Percentiles rank a stretch among this genome's conserved stretches.
Conservation (phyloP, 2,113 vertebrate species). For the Symphodus melops region DNA sequence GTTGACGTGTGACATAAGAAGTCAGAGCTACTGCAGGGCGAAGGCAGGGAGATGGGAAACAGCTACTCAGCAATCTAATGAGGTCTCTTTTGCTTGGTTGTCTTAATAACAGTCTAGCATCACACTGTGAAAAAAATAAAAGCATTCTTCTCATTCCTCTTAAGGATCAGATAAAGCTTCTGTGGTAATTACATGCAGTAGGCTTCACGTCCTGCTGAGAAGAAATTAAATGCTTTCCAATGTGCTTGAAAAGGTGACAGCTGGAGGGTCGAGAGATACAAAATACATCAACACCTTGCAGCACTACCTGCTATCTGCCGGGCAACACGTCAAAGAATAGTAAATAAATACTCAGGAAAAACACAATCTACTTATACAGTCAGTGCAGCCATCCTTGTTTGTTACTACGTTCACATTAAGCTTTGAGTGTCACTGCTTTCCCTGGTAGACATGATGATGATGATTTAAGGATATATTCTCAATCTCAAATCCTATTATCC, state of each 20-base stretch:
- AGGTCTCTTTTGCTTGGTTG: conserved; percentile 38
- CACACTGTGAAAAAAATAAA: conserved; percentile 19
- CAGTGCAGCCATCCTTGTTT: conserved; percentile 5
- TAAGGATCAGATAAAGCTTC: neutral
- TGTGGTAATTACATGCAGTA: conserved; percentile 27
- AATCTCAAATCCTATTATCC: neutral
- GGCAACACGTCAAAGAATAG: neutral
- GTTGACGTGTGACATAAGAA: conserved; percentile 36
- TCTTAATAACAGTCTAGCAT: conserved; percentile 27
- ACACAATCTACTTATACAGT: neutral
- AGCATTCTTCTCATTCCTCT: neutral
- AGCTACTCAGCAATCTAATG: conserved; percentile 48
- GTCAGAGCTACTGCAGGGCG: conserved; percentile 13
- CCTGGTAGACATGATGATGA: neutral
- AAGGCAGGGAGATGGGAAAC: conserved; percentile 27
- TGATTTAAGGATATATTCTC: neutral
- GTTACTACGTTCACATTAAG: neutral
- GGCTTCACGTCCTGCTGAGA: conserved; percentile 17
- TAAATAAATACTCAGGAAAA: neutral
- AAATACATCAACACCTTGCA: neutral
- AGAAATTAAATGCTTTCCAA: neutral
- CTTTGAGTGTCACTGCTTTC: conserved; percentile 9
- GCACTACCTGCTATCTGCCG: neutral
- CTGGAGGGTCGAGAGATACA: neutral
- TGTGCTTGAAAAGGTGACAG: conserved; percentile 2